Evolutionary conservation across 2,797 vertebrate species (phyloP).

Genomic region (Merluccius polli): DNA sequence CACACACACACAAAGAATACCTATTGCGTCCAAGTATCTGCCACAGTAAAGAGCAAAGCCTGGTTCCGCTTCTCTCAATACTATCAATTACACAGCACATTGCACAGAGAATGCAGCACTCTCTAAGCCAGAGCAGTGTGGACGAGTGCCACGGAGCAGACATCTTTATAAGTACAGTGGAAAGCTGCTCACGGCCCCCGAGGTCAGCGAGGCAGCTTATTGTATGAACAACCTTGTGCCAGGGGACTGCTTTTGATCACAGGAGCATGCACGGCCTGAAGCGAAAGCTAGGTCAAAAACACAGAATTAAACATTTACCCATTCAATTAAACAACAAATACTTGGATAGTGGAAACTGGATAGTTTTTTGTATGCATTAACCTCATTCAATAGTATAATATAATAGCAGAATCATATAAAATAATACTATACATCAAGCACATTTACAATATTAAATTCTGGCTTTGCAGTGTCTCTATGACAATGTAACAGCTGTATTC

Average conservation of each 20-base stretch:
- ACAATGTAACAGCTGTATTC: not conserved
- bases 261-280: conserved; percentile 22
- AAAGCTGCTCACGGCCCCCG: conserved; percentile 29
- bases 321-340: conserved; percentile 18
- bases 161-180: conserved; percentile 18
- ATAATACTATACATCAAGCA: not conserved
- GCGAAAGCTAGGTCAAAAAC: conserved; percentile 12
- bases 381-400: not conserved
- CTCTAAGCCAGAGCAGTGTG: conserved; percentile 27
- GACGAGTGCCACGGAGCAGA: conserved; percentile 30
- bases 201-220: conserved; percentile 37
- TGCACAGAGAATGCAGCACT: conserved; percentile 19
- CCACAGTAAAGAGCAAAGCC: conserved; percentile 16
- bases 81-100: conserved; percentile 40
- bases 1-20: conserved; percentile 1
- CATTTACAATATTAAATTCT: not conserved
- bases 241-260: conserved; percentile 51
- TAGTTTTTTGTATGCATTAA: not conserved
- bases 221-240: conserved; percentile 47
- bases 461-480: not conserved
- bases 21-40: conserved; percentile 4
- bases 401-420: not conserved
- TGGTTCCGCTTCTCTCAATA: conserved; percentile 13
- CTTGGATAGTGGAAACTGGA: not conserved
- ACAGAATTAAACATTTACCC: conserved; percentile 36